Conservation (phyloP, 1,140 invertebrate species). For the Platyscapa corneri region DNA sequence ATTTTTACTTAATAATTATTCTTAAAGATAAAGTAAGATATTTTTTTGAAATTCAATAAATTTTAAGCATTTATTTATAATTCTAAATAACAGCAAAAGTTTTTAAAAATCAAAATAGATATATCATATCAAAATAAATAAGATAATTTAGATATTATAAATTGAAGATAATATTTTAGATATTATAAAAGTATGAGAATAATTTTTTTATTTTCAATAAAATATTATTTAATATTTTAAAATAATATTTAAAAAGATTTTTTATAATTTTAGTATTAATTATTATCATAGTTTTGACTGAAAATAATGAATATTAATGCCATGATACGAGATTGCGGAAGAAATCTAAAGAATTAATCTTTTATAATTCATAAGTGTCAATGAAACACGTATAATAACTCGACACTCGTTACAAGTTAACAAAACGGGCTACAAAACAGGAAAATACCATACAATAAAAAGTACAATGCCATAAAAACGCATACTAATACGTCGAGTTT, state of each 20-base stretch:
- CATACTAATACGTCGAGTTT: slow-evolving; percentile 52
- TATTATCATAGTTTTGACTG: not conserved
- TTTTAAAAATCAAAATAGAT: no score
- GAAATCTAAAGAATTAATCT: not conserved
- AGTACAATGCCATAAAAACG: slow-evolving; percentile 22
- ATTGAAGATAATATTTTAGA: no score
- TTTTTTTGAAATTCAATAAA: no score
- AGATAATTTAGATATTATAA: no score
- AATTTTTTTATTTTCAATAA: not conserved
- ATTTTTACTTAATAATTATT: no score
- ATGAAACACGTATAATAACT: slow-evolving; percentile 5
- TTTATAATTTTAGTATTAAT: not conserved
- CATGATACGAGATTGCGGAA: no score
- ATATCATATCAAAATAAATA: no score
- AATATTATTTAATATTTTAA: not conserved
- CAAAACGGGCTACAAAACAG: slow-evolving; percentile 5
- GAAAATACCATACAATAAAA: not conserved
- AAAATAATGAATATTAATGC: not conserved
- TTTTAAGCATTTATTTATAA: no score
- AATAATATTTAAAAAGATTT: not conserved
- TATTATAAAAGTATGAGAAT: no score
- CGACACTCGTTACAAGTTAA: slow-evolving; percentile 25
- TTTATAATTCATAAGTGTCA: not conserved
- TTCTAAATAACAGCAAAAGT: no score
- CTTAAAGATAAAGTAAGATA: no score